Percentiles rank a stretch among this genome's conserved stretches.
Evolutionary conservation across 2,888 invertebrate species (phyloP).

Genomic region (Cloeon dipterum): DNA sequence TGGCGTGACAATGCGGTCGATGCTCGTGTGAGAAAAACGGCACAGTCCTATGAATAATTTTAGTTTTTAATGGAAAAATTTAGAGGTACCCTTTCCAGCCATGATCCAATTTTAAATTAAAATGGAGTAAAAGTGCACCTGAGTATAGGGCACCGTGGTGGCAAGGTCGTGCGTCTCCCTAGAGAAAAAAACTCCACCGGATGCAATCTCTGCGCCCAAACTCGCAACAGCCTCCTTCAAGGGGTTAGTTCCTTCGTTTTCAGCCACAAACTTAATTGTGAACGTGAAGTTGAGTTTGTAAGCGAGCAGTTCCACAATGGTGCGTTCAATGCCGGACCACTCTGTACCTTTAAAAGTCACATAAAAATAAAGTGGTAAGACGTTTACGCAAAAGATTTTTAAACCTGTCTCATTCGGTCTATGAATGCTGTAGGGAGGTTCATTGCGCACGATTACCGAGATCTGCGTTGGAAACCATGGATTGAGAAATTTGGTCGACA

Average conservation of each 20-base stretch:
- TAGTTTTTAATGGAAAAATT: too few species aligned
- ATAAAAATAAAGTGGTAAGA: too few species aligned
- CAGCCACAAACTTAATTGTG: neutral
- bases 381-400: neutral
- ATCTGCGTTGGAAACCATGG: neutral
- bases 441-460: neutral
- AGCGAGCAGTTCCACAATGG: neutral
- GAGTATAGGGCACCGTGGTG: neutral
- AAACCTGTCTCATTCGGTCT: neutral
- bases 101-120: too few species aligned
- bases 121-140: too few species aligned
- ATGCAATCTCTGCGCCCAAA: neutral
- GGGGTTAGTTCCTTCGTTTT: neutral
- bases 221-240: neutral
- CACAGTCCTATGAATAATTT: conserved; percentile 58
- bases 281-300: neutral
- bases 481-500: neutral
- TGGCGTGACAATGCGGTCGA: conserved; percentile 62
- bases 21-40: conserved; percentile 48
- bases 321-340: neutral
- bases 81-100: too few species aligned
- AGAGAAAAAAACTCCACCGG: neutral
- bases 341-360: neutral
- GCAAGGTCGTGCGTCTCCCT: neutral
- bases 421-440: neutral